Conservation (phyloP, 2,888 invertebrate species). For the Aporophyla nigra region DNA sequence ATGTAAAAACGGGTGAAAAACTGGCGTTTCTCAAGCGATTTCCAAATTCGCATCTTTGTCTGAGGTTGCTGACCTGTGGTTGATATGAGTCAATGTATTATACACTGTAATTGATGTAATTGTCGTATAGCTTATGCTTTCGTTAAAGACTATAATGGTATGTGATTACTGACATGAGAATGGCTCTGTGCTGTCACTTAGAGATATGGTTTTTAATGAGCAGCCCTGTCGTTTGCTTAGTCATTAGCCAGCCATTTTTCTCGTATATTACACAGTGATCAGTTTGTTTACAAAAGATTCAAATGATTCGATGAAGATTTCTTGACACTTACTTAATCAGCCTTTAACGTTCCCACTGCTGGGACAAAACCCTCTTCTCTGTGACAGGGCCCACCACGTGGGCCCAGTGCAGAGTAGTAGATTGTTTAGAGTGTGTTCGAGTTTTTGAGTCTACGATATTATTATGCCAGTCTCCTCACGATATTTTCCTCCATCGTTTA, state of each 20-base stretch:
- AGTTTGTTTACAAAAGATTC: background rate
- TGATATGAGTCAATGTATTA: slow-evolving; percentile 51
- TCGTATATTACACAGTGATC: background rate
- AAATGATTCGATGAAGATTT: background rate
- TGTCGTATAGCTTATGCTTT: slow-evolving; percentile 48
- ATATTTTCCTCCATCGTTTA: no score
- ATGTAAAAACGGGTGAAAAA: slow-evolving; percentile 56
- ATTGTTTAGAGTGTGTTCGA: no score
- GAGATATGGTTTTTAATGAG: slow-evolving; percentile 18
- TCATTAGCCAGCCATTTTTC: slow-evolving; percentile 4
- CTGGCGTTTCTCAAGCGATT: slow-evolving; percentile 64
- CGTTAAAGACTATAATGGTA: slow-evolving; percentile 33
- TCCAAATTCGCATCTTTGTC: slow-evolving; percentile 71
- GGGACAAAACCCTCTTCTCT: no score
- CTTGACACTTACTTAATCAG: no score
- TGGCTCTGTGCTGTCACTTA: slow-evolving; percentile 5
- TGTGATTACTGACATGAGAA: slow-evolving; percentile 37
- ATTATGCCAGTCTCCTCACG: no score
- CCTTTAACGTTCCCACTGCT: no score
- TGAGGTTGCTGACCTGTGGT: slow-evolving; percentile 42
- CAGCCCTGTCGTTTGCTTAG: background rate
- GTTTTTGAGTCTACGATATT: no score
- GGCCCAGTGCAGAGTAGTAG: no score
- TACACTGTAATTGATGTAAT: slow-evolving; percentile 51
- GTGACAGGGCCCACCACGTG: no score